These are phyloP conservation scores for Deroptyus accipitrinus DNA, from an alignment of 2,113 vertebrate species.

Conservation along the genomic window DNA sequence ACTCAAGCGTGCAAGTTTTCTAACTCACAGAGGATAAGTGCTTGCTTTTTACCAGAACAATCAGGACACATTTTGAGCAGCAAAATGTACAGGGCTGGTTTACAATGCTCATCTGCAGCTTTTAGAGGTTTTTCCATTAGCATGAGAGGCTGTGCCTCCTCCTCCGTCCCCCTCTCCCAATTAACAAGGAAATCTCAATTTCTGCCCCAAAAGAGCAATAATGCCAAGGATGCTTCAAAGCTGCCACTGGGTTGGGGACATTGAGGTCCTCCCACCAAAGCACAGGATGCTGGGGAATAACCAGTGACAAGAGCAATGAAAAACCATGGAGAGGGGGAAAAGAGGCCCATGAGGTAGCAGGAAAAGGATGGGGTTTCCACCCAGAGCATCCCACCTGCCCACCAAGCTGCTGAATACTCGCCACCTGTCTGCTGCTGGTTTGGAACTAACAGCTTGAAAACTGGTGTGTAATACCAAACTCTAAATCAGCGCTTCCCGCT, in stretches of 20 bases:
- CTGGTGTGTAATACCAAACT: neutral
- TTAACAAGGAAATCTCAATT: neutral
- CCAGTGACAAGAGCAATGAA: neutral
- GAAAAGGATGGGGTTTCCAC: neutral
- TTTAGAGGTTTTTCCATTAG: neutral
- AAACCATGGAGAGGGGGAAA: neutral
- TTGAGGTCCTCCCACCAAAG: neutral
- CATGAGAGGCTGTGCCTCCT: neutral
- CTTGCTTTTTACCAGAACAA: neutral
- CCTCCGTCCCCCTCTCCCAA: neutral
- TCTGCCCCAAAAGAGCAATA: neutral
- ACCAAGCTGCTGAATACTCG: neutral
- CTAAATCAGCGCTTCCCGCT: conserved; percentile 4
- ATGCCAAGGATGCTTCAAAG: neutral
- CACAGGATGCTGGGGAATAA: neutral
- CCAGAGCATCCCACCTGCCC: neutral
- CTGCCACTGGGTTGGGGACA: neutral
- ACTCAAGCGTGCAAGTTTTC: neutral
- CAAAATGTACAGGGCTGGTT: neutral
- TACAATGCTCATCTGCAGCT: neutral
- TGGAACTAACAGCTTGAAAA: conserved; percentile 5
- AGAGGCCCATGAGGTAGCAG: neutral
- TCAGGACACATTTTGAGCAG: neutral
- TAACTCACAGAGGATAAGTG: neutral
- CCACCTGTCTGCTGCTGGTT: conserved; percentile 44